Conservation (phyloP, 2,888 invertebrate genomes). For the Xiphydria camelus region DNA sequence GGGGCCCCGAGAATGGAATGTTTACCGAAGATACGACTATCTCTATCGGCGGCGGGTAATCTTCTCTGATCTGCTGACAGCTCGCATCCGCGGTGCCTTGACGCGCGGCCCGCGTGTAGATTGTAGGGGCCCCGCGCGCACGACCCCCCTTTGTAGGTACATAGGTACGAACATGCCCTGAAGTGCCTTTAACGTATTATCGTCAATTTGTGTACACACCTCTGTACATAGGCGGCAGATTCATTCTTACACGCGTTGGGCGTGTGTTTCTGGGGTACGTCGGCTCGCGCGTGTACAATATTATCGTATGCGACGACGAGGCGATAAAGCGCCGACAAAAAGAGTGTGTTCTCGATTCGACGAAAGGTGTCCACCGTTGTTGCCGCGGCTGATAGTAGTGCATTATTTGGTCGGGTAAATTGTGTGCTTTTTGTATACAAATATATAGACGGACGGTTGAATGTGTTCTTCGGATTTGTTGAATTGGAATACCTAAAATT, state of each 20-base stretch:
- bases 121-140: constrained; percentile 1
- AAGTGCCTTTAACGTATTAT: constrained; percentile 5
- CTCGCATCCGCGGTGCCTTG: constrained; percentile 22
- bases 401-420: no score
- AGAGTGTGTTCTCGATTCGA: no score
- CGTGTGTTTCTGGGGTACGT: constrained; percentile 7
- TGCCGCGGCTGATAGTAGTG: no score
- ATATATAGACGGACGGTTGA: no score
- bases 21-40: constrained; percentile 33
- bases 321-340: no score
- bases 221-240: constrained; percentile 13
- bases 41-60: constrained; percentile 23
- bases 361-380: no score
- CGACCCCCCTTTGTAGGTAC: background rate
- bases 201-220: constrained; percentile 16
- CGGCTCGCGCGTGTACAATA: background rate
- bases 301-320: background rate
- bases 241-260: constrained; percentile 12
- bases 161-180: background rate
- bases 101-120: constrained; percentile 8
- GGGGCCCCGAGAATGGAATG: constrained; percentile 22
- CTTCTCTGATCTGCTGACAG: constrained; percentile 21
- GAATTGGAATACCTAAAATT: no score
- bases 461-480: no score
- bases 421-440: no score